Base-by-base conservation (phyloP, 2,113 vertebrate species). In the Nothoprocta perdicaria region DNA sequence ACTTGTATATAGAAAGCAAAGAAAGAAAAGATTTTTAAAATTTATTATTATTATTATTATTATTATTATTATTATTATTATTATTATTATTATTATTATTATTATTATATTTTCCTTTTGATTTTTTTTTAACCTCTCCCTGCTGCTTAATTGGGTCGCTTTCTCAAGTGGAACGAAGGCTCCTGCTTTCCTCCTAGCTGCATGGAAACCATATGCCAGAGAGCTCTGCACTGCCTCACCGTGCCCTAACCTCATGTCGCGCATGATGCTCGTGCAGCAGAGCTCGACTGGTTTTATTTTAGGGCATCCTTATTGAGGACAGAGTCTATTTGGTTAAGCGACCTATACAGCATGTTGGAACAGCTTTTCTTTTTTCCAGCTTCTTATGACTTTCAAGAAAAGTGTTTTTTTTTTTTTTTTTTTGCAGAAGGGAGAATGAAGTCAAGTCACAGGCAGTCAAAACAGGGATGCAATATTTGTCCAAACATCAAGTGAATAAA, bases 321-420 rank as follows among this genome's bases (percentile, higher is more conserved):
- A 83, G 72, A 91, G 24, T 24, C 35, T 52, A 27, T 80, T 96
- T 60, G 84, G 31, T 94, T 88, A 86, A 90, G 71, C 40, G 74
- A 63, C 22, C 0, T 0, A 12, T 53, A 52, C 55, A 73, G 21
- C 38, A 33, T 31, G 90, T 76, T n/a, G 50, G 41, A 88, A 29
- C 17, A 53, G 26, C 24, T 2, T 57, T 75, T 67, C 43, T 43
- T 41, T 17, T 4, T 87, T 77, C 71, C 74, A 86, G 69, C 60
- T 65, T 48, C 22, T 67, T 89, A 33, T 18, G 43, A 17, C 21
- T 84, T 45, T 69, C 2, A 4, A 76, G 60, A 41, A 68, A 80
- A 76, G 6, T 2, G 0, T 82, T 77, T 43, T 43, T 0, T n/a
- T n/a, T n/a, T n/a, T n/a, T n/a, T n/a, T n/a, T n/a, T n/a, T n/a